phyloP scores from a whole-genome alignment of 2,888 invertebrate species.

The Bugula neritina region DNA sequence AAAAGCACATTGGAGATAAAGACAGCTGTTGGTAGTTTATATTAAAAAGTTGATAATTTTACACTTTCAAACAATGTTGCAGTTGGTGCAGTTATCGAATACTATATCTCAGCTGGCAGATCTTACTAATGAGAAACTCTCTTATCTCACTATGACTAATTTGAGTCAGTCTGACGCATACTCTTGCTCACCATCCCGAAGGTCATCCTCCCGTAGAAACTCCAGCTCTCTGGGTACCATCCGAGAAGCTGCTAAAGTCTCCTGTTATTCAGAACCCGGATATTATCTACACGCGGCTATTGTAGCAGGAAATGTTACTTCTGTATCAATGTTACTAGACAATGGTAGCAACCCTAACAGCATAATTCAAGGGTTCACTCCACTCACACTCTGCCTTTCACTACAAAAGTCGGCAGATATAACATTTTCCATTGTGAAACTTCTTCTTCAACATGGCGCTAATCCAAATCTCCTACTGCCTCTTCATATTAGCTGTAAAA shows the following conservation, averaged over 20 bases:
- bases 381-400: not conserved
- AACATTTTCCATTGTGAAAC: not conserved
- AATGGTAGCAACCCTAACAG: not conserved
- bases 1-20: too few relatives aligned
- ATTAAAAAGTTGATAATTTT: too few relatives aligned
- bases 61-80: too few relatives aligned
- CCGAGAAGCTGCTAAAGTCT: not conserved
- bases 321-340: not conserved
- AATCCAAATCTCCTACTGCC: not conserved
- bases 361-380: not conserved
- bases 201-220: not conserved
- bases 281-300: not conserved
- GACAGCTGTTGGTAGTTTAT: too few relatives aligned
- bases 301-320: not conserved
- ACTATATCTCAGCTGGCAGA: not conserved
- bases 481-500: conserved; percentile 1
- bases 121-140: not conserved
- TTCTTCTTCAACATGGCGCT: not conserved
- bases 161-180: too few relatives aligned
- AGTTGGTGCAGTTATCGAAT: not conserved
- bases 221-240: not conserved
- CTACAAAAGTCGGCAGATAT: not conserved
- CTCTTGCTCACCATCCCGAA: not conserved
- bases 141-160: not conserved
- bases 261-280: not conserved